A percentile compares a stretch with the other conserved stretches of the same genome.
These are phyloP conservation scores for Spodoptera picta DNA, from an alignment of 2,888 invertebrate genomes.

Conservation along the genomic window DNA sequence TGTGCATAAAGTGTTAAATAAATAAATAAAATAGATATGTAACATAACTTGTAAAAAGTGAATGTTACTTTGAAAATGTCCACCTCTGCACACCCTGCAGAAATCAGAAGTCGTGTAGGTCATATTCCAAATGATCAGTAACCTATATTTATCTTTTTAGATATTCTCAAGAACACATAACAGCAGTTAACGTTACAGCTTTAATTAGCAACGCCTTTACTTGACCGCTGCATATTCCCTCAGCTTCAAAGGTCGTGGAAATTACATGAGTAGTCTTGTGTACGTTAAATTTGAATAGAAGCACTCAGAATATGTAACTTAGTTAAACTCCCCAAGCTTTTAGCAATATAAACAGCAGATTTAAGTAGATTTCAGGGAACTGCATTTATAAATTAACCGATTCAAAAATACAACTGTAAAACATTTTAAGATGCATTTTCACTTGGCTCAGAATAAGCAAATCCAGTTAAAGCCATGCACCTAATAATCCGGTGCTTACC, in stretches of 20 bases:
- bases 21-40: too few relatives aligned
- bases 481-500: slow-evolving; percentile 63
- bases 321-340: slow-evolving; percentile 29
- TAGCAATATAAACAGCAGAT: slow-evolving; percentile 46
- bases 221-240: slow-evolving; percentile 4
- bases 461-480: slow-evolving; percentile 53
- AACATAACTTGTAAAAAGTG: too few relatives aligned
- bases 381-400: slow-evolving; percentile 37
- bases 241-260: slow-evolving; percentile 14
- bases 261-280: slow-evolving; percentile 37
- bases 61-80: too few relatives aligned
- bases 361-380: slow-evolving; percentile 33
- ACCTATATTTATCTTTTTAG: too few relatives aligned
- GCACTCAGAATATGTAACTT: slow-evolving; percentile 36
- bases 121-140: too few relatives aligned
- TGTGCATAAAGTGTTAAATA: too few relatives aligned
- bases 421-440: slow-evolving; percentile 45
- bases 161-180: neutral
- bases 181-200: neutral
- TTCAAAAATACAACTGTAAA: slow-evolving; percentile 33
- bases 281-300: slow-evolving; percentile 41
- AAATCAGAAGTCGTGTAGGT: too few relatives aligned
- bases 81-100: too few relatives aligned
- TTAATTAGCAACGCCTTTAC: neutral
- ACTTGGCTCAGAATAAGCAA: slow-evolving; percentile 41